Evolutionary conservation across 2,888 invertebrate species (phyloP), one percentile per base, ranked within the genome.

Genomic region (Volucella inanis): DNA sequence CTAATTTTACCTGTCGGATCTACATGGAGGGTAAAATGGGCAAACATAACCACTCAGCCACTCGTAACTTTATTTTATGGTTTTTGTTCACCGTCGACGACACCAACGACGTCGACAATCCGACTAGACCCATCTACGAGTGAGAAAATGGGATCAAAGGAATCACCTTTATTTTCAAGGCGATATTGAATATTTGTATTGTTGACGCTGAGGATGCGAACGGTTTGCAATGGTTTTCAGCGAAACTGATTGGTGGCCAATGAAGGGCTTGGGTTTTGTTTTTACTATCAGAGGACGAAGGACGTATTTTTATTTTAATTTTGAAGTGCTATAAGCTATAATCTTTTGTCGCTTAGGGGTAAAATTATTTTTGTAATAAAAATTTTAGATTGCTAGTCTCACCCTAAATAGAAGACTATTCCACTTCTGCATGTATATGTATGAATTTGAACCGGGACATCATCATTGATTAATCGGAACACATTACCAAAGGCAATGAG

Each of bases 1-100:
- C 85, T 81, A 76, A 85, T 77, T 81, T 81, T 85, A 85, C 85
- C 85, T 85, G 81, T 77, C 77, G 81, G 76, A 85, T 81, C 59
- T 31, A 31, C 31, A 31, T 31, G 31, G 80, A 76, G 72, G 85
- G 67, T 67, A 72, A 85, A 85, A 31, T 80, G 85, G 80, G 76
- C 85, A 80, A 85, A 81, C 81, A 85, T 68, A 81, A 68, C 72
- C 85, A 81, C 85, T 85, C 80, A 81, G 76, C 72, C 85, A 67
- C 62, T 81, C 41, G 22, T 68, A 81, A 77, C 52, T 59, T 61
- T 68, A 61, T 70, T 79, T 84, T 82, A 76, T 82, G 52, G 43
- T 22, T 52, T 57, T 12, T 45, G 15, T 39, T 59, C 18, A 6
- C 49, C n/a, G 0, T 76, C 45, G 15, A 22, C 11, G 18, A 54